Evolutionary conservation across 2,113 vertebrate species (phyloP), one percentile per base, ranked within the genome.

Genomic region (Spermophilus dauricus): DNA sequence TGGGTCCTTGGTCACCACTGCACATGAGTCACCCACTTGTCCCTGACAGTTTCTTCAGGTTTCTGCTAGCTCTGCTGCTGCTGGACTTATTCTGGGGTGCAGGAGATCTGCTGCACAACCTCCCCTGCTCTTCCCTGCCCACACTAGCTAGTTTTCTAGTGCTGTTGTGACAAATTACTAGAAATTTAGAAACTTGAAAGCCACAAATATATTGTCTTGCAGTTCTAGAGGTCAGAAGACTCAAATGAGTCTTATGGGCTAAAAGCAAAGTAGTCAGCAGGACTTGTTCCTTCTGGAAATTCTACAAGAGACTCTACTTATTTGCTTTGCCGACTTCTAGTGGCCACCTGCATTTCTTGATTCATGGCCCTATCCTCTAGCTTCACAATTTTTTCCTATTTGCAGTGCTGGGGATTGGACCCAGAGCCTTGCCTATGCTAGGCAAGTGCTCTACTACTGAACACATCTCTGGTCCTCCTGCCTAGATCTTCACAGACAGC

Each of bases 281-380:
- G 3, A n/a, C 45, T 24, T 30, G 18, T 11, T 30, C 63, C 48
- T 89, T 58, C 56, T 14, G 13, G 76, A 45, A 34, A 32, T 6
- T 51, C 37, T 3, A 16, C 5, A 1, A 12, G 9, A 87, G 58
- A 85, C 63, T 13, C 63, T 0, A 0, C 13, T 39, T 11, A 6
- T 17, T 67, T 28, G 48, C 82, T 65, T 24, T 7, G 39, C 34
- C 56, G 30, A n/a, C 7, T 39, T 63, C 37, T n/a, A 30, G 22
- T 39, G 48, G 17, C 5, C 48, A 10, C 61, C 22, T 39, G 42
- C 14, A 2, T 12, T 11, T 17, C 14, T 61, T 0, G 0, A 20
- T 37, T 39, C 0, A 0, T 1, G 2, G 12, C 4, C 2, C 13
- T 24, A n/a, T n/a, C 84, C 61, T 80, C 30, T 18, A 45, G 20